Evolutionary conservation across 2,888 invertebrate species (phyloP), one percentile per base, ranked within the genome.

Genomic region (Morpho helenor): DNA sequence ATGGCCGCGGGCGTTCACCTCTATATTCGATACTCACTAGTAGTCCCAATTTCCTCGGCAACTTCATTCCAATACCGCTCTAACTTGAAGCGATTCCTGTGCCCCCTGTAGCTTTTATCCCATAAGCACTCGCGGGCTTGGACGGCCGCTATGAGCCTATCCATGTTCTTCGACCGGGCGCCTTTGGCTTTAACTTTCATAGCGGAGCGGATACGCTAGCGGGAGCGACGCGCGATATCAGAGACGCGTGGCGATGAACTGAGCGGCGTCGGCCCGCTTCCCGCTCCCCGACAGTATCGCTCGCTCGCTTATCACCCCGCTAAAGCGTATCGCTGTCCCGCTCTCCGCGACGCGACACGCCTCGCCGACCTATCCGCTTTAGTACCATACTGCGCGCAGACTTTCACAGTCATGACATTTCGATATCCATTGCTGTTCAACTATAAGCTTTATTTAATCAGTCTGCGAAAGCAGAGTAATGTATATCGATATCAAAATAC

Each of bases 31-130:
- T 77, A 88, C 88, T 90, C 68, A 91, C 91, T 87, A 55, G 87
- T 82, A 53, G 85, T 84, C 51, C 90, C 90, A 60, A 90, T 84
- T 67, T 89, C 89, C 0, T 83, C 75, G 0, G 89, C 89, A 16
- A 91, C 89, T 69, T 91, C 91, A 64, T 86, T 88, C 91, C 91
- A 91, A 69, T 87, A 90, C 10, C 89, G 76, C 75, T 88, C 90
- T 75, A 87, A 70, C 64, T 87, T 89, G 66, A 87, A 89, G 57
- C 87, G 74, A 73, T 89, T 91, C 68, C 87, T 75, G 63, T 87
- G 89, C 31, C 89, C 89, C 61, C 87, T 76, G 59, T 87, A 89
- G 51, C 83, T 86, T 61, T 82, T 88, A 63, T 89, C 90, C 91
- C 91, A 90, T 46, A 88, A 69, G 68, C 88, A 88, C 64, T 90